Conservation (phyloP, 2,888 invertebrate genomes). For the Thecocarcelia acutangulata region DNA sequence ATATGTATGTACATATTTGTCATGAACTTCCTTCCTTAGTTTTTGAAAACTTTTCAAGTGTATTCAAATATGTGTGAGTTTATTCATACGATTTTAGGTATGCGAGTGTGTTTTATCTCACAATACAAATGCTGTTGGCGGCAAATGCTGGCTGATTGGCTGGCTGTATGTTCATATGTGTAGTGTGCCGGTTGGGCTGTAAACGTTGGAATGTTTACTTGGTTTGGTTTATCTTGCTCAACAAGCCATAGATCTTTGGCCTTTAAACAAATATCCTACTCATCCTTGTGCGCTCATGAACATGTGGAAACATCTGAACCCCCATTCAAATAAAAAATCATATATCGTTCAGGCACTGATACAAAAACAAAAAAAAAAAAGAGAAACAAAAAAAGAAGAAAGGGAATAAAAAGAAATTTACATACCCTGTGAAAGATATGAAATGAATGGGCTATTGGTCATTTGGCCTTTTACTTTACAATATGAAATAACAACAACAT, state of each 20-base stretch:
- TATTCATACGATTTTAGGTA: constrained; percentile 20
- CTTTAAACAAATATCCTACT: constrained; percentile 67
- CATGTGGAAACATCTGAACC: constrained; percentile 22
- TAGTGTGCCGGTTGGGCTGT: constrained; percentile 19
- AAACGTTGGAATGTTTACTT: constrained; percentile 50
- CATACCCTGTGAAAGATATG: constrained; percentile 68
- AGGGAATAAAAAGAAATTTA: constrained; percentile 61
- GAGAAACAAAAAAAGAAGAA: too few relatives aligned
- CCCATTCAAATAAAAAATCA: constrained; percentile 38
- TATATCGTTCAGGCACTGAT: constrained; percentile 46
- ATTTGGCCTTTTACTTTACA: constrained; percentile 64
- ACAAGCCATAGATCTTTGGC: constrained; percentile 70
- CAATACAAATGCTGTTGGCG: constrained; percentile 53
- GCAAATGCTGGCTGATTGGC: constrained; percentile 51
- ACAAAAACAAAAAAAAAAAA: constrained; percentile 24
- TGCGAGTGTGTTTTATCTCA: constrained; percentile 41
- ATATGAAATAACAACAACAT: constrained; percentile 66
- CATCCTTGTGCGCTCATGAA: constrained; percentile 30
- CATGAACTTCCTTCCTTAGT: constrained; percentile 68
- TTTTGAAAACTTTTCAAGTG: constrained; percentile 66
- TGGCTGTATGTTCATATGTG: constrained; percentile 6
- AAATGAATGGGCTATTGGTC: constrained; percentile 69
- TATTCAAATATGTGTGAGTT: constrained; percentile 51
- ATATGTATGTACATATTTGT: constrained; percentile 61
- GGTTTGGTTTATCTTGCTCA: constrained; percentile 68